Percentiles rank a stretch among this genome's conserved stretches.
phyloP scores from a whole-genome alignment of 1,140 invertebrate genomes.

The Marisa cornuarietis region DNA sequence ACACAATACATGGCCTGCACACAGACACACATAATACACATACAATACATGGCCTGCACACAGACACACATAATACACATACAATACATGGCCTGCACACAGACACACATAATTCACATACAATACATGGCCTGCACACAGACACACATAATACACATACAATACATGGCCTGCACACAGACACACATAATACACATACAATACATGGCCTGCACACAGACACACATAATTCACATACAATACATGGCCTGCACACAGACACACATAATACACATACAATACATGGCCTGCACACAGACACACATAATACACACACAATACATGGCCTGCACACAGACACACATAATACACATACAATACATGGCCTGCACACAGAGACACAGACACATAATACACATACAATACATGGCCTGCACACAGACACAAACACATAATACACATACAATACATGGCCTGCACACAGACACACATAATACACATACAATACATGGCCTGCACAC shows the following conservation, averaged over 20 bases:
- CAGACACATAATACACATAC: neutral
- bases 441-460: conserved; percentile 10
- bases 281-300: conserved; percentile 2
- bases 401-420: conserved; percentile 2
- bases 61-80: neutral
- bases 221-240: neutral
- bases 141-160: neutral
- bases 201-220: conserved; percentile 4
- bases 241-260: conserved; percentile 1
- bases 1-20: neutral
- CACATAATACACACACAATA: neutral
- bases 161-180: conserved; percentile 2
- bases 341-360: neutral
- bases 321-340: conserved; percentile 3
- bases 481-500: conserved; percentile 9
- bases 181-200: neutral
- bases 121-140: conserved; percentile 9
- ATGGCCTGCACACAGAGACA: conserved; percentile 1
- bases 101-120: neutral
- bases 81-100: conserved; percentile 9
- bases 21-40: neutral
- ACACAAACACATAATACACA: neutral
- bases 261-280: neutral
- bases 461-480: neutral
- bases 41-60: conserved; percentile 10